A percentile compares a stretch with the other conserved stretches of the same genome.
These are phyloP conservation scores for Periphyllus acericola DNA, from an alignment of 2,888 invertebrate species.

Conservation along the genomic window DNA sequence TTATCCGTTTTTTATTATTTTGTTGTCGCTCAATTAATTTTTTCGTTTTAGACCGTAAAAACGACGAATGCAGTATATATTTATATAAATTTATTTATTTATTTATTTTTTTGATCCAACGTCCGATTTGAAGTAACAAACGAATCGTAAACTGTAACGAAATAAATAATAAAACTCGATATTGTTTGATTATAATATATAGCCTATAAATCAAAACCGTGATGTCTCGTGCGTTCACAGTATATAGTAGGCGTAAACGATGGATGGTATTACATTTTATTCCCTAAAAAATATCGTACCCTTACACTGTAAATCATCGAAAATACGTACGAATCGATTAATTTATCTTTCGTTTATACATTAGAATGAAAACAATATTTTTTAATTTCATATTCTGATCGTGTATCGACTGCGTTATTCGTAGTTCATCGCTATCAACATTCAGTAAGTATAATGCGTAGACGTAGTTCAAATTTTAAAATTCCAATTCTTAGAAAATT, in stretches of 20 bases:
- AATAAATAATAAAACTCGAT: neutral
- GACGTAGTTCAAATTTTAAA: no score
- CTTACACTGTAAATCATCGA: neutral
- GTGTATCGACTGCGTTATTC: neutral
- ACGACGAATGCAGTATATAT: no score
- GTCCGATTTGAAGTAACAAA: neutral
- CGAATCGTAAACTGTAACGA: neutral
- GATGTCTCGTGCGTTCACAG: neutral
- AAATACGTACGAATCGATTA: neutral
- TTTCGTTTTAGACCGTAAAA: neutral
- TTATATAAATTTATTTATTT: no score
- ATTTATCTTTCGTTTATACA: no score
- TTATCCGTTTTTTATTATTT: neutral
- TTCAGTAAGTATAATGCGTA: no score
- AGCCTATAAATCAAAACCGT: conserved; percentile 2
- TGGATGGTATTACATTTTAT: neutral
- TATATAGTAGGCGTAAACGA: neutral
- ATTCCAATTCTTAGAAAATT: no score
- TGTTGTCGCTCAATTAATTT: neutral
- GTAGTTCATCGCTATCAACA: no score
- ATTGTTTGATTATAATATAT: neutral
- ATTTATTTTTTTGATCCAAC: neutral
- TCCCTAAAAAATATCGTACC: neutral
- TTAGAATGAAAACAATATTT: neutral
- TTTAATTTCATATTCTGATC: neutral